Base-by-base conservation (phyloP, 2,888 invertebrate species). In the Lumbricus terrestris region DNA sequence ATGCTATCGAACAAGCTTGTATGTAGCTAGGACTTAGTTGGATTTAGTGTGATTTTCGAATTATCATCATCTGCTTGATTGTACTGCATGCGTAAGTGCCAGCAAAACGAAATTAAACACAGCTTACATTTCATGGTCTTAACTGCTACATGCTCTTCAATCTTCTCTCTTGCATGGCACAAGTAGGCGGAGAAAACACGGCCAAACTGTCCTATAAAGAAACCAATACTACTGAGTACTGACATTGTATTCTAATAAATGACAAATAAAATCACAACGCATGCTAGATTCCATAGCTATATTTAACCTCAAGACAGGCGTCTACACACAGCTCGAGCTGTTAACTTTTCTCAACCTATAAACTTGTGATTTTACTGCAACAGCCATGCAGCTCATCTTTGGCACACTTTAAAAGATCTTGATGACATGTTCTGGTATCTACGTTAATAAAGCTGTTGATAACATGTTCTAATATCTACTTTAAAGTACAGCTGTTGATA, bases 101-200 rank as follows among this genome's bases (percentile, higher is more conserved):
- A n/a, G n/a, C 8, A 69, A 69, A 69, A n/a, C 8, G 69, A n/a
- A 69, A n/a, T 11, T 29, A n/a, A 29, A 69, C 69, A 69, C 11
- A 20, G 88, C 91, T 89, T 91, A 94, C 94, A 94, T 93, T 94
- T 94, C 90, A 94, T 90, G 35, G 93, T 93, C 92, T 94, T 94
- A 15, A 93, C 93, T 47, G 94, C 94, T 4, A 94, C 94, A 90
- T 93, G 92, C 34, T 91, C 92, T 33, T 92, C 92, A 42, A 88
- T 23, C 82, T 91, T 91, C 37, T 89, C 89, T 40, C 88, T 82
- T 15, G 33, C 37, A 13, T 88, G 83, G 23, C 35, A 29, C 82
- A 92, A 40, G 6, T 69, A 42, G 20, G 91, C 92, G 20, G 85
- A 90, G 89, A 90, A 91, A 38, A 92, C 92, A 29, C 92, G 88